Base-by-base conservation (phyloP, 2,888 invertebrate genomes). In the Ptychoptera contaminata region DNA sequence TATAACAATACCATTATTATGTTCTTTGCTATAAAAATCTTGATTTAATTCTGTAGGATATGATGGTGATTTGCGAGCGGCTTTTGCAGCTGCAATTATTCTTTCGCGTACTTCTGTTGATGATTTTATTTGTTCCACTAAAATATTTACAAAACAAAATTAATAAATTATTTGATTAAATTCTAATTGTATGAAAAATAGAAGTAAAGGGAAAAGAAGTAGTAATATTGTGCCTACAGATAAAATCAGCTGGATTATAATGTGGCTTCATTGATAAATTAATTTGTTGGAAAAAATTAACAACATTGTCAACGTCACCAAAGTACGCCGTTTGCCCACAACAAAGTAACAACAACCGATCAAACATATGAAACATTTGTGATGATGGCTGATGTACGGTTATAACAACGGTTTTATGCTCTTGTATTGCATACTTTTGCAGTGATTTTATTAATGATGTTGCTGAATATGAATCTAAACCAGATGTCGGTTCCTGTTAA, bases 221-320 rank as follows among this genome's bases (percentile, higher is more conserved):
- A 5, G 3, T 23, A 5, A 5, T 23, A 5, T 23, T 23, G 23
- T 23, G n/a, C 79, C 76, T 68, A 82, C 82, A 63, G 57, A 82
- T 79, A 59, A 82, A 84, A 61, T 86, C 85, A n/a, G 85, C 85
- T 41, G 84, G 84, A 67, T 86, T 86, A 59, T 83, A 85, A 58
- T 83, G 79, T 5, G 79, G 77, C 59, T 79, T 73, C 52, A 84
- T 77, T 49, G 73, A 71, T 47, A 84, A 70, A 44, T 82, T 82
- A 47, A 84, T 73, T 48, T 70, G 70, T 52, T 74, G 72, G 59
- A 85, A 85, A 59, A 80, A 81, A 52, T 77, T 73, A 37, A 82
- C 75, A 45, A 84, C 79, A 58, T 76, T 75, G 50, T 73, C 69
- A 16, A 77, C 76, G 51, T 78, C 75, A 9, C 85, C 85, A 59